A percentile compares a stretch with the other conserved stretches of the same genome.
Conservation (phyloP, 2,113 vertebrate genomes). For the Bufo gargarizans region DNA sequence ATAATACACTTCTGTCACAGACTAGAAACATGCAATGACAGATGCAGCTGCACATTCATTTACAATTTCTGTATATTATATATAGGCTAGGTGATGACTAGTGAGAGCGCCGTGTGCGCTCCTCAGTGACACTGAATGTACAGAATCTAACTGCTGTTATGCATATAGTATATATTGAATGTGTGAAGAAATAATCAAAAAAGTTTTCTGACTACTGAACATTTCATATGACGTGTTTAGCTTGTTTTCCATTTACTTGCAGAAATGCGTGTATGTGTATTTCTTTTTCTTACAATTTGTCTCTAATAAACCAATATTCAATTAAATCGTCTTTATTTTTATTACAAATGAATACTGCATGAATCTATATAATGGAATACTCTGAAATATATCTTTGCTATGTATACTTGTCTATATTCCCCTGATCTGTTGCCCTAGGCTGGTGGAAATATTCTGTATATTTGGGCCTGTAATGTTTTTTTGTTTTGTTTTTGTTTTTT, state of each 20-base stretch:
- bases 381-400: not conserved
- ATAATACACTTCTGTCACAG: not conserved
- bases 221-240: not conserved
- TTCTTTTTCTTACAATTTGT: not conserved
- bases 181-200: not conserved
- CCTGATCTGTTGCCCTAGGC: too few relatives aligned
- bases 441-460: too few relatives aligned
- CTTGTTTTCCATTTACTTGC: not conserved
- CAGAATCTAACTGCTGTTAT: not conserved
- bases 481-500: too few relatives aligned
- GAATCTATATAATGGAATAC: not conserved
- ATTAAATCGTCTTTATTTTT: not conserved
- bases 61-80: not conserved
- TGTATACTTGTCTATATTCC: not conserved
- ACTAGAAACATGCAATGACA: not conserved
- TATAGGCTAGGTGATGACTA: not conserved
- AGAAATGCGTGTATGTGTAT: not conserved
- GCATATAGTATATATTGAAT: constrained; percentile 16
- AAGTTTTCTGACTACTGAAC: not conserved
- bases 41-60: not conserved
- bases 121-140: not conserved
- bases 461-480: too few relatives aligned
- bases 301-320: constrained; percentile 1
- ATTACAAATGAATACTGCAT: not conserved
- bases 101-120: not conserved